Percentiles rank a stretch among this genome's conserved stretches.
Evolutionary conservation across 2,797 vertebrate genomes (phyloP).

Genomic region (Sphenopsis melanotis): DNA sequence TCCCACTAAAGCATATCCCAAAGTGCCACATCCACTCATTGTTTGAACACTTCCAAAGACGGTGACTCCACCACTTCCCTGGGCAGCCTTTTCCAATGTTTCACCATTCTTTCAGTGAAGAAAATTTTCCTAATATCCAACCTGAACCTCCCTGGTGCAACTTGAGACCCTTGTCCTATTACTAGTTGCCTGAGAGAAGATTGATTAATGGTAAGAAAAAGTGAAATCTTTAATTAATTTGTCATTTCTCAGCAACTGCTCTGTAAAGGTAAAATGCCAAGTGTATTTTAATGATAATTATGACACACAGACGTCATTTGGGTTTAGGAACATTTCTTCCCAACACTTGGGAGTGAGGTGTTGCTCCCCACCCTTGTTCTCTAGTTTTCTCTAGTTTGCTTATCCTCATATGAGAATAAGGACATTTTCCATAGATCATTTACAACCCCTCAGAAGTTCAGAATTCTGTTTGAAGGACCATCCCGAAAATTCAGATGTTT

Average conservation of each 20-base stretch:
- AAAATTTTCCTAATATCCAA: background rate
- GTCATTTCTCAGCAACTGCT: background rate
- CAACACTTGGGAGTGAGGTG: background rate
- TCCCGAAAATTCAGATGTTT: background rate
- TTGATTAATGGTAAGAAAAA: background rate
- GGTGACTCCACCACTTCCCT: background rate
- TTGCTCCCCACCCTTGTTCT: background rate
- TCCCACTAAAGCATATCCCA: background rate
- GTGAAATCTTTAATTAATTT: background rate
- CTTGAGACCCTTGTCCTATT: background rate
- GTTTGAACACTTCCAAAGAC: background rate
- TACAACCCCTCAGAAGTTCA: rapidly evolving
- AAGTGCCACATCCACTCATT: background rate
- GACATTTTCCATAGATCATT: background rate
- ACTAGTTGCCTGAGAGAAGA: background rate
- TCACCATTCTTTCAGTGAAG: background rate
- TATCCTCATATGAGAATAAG: background rate
- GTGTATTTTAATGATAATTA: background rate
- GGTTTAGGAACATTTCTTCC: background rate
- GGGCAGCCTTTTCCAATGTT: background rate
- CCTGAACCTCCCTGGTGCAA: background rate
- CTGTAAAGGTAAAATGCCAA: background rate
- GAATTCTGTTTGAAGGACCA: background rate
- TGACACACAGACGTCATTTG: background rate
- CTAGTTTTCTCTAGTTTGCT: background rate